phyloP scores from a whole-genome alignment of 92 coral and sea anemone genomes.

The Epizoanthus stellaris region DNA sequence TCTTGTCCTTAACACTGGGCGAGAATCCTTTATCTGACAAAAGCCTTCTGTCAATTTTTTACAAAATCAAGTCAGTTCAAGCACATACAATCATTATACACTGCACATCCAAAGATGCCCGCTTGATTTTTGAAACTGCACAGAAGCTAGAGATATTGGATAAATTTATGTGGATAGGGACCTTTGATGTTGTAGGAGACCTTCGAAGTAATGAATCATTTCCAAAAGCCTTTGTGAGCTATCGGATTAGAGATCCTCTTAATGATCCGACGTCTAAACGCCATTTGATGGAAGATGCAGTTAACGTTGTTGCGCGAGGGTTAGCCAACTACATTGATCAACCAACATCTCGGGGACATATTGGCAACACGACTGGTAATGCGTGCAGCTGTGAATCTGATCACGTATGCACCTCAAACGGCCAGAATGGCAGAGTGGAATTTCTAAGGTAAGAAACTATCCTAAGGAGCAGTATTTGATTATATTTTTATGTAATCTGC shows the following conservation, averaged over 20 bases:
- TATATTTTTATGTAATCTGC: too few relatives aligned
- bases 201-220: background rate
- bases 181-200: background rate
- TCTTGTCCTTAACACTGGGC: background rate
- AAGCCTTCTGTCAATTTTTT: background rate
- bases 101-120: background rate
- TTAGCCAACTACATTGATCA: background rate
- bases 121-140: background rate
- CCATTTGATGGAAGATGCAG: background rate
- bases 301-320: background rate
- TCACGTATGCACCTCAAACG: background rate
- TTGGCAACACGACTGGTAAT: too few relatives aligned
- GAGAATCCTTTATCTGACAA: background rate
- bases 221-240: conserved; percentile 8
- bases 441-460: background rate
- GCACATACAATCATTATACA: background rate
- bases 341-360: background rate
- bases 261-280: background rate
- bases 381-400: background rate
- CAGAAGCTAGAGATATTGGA: background rate
- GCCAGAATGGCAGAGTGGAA: background rate
- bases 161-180: background rate
- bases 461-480: too few relatives aligned
- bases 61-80: conserved; percentile 1
- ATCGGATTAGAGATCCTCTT: background rate